Evolutionary conservation across 2,888 invertebrate species (phyloP).

Genomic region (Stenotaenia linearis): DNA sequence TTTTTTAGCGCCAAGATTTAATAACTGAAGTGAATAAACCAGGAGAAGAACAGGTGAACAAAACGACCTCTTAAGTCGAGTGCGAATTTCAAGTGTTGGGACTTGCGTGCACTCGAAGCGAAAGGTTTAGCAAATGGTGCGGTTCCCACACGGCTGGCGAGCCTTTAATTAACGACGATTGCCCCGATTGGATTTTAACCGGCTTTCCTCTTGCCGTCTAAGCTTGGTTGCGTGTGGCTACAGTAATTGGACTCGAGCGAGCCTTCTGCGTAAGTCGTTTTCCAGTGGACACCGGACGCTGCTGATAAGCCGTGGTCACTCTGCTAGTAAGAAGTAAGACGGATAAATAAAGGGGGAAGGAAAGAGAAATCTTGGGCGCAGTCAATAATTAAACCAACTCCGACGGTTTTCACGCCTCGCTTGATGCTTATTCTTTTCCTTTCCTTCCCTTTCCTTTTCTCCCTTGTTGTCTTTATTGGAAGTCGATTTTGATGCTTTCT

Average conservation of each 20-base stretch:
- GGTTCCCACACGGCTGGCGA: conserved; percentile 8
- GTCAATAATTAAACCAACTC: not conserved
- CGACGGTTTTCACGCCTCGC: not conserved
- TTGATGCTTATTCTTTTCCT: not conserved
- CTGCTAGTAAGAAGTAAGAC: not conserved
- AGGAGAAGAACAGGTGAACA: not conserved
- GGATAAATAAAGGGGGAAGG: not conserved
- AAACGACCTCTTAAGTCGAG: not conserved
- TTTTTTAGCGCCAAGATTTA: not conserved
- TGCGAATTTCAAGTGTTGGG: not conserved
- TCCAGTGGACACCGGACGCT: not conserved
- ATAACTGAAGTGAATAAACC: not conserved
- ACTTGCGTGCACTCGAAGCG: not conserved
- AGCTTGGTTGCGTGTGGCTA: conserved; percentile 11
- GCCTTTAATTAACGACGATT: conserved; percentile 30
- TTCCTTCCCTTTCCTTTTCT: not conserved
- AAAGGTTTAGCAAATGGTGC: conserved; percentile 2
- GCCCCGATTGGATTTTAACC: conserved; percentile 26
- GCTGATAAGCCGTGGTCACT: conserved; percentile 20
- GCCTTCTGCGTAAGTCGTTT: not conserved
- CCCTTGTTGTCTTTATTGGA: not conserved
- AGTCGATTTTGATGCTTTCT: conserved; percentile 17
- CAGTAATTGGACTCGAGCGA: conserved; percentile 1
- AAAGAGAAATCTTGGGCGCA: not conserved
- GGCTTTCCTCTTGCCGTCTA: conserved; percentile 13